phyloP scores from a whole-genome alignment of 2,888 invertebrate genomes.

The Antheraea yamamai region DNA sequence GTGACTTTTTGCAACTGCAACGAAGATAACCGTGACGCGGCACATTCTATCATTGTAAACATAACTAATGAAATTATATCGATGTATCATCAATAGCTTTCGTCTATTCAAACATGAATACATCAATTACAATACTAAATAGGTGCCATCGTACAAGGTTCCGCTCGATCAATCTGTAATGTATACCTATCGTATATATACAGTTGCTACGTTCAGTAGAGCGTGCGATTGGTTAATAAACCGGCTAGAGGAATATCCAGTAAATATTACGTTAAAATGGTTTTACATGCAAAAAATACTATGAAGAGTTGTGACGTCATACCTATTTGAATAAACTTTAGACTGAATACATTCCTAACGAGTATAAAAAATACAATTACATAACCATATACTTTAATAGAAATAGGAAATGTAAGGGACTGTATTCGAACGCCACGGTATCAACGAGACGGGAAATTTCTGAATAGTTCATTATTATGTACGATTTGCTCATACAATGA shows the following conservation, averaged over 20 bases:
- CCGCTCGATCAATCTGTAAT: conserved; percentile 47
- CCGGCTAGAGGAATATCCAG: not conserved
- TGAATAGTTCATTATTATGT: conserved; percentile 52
- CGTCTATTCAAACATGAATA: conserved; percentile 58
- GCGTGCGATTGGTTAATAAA: not conserved
- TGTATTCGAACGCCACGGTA: conserved; percentile 59
- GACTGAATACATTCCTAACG: not conserved
- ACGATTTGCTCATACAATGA: conserved; percentile 48
- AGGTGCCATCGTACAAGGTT: conserved; percentile 40
- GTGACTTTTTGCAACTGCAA: conserved; percentile 74
- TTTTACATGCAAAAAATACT: not conserved
- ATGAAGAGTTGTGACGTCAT: not conserved
- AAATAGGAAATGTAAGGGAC: conserved; percentile 55
- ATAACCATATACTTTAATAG: not conserved
- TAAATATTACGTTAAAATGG: conserved; percentile 1
- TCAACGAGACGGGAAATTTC: conserved; percentile 42
- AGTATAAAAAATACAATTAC: not conserved
- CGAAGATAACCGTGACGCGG: conserved; percentile 61
- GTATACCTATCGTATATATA: conserved; percentile 30
- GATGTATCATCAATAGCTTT: conserved; percentile 57
- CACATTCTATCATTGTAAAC: conserved; percentile 66
- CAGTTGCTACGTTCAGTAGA: conserved; percentile 27
- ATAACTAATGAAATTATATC: conserved; percentile 68
- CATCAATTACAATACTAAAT: conserved; percentile 57
- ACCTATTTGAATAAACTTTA: not conserved